phyloP scores from a whole-genome alignment of 1,140 invertebrate genomes.

The Rhizoglyphus robini region DNA sequence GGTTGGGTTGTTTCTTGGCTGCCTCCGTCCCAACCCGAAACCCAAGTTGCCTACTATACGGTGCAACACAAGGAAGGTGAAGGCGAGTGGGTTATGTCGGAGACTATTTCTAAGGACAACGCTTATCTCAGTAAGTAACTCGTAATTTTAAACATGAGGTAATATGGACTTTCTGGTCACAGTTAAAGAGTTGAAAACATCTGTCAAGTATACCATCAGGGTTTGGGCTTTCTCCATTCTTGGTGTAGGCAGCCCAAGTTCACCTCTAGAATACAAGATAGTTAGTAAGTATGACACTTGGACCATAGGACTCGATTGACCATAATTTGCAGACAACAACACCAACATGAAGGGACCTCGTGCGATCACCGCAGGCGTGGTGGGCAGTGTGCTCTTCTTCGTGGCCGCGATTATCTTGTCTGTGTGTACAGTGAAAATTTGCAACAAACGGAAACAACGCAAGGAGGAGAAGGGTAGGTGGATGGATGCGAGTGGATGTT shows the following conservation, averaged over 20 bases:
- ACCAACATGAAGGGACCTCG: background rate
- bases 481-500: too few relatives aligned
- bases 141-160: background rate
- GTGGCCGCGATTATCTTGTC: constrained; percentile 89
- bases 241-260: constrained; percentile 57
- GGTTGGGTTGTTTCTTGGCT: constrained; percentile 78
- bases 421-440: constrained; percentile 90
- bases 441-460: constrained; percentile 84
- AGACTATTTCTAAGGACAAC: constrained; percentile 70
- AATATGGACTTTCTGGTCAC: constrained; percentile 29
- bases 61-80: constrained; percentile 83
- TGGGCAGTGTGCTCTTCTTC: constrained; percentile 87
- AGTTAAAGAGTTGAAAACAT: constrained; percentile 80
- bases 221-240: constrained; percentile 59
- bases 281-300: constrained; percentile 35
- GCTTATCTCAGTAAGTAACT: constrained; percentile 56
- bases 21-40: constrained; percentile 55
- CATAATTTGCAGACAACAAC: background rate
- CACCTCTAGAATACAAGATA: constrained; percentile 69
- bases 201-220: constrained; percentile 74
- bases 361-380: constrained; percentile 54
- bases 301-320: background rate
- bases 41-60: constrained; percentile 65
- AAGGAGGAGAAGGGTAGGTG: constrained; percentile 87
- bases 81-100: constrained; percentile 56